These are phyloP conservation scores for Ceratosolen fusciceps DNA, from an alignment of 1,140 invertebrate species.

Conservation along the genomic window DNA sequence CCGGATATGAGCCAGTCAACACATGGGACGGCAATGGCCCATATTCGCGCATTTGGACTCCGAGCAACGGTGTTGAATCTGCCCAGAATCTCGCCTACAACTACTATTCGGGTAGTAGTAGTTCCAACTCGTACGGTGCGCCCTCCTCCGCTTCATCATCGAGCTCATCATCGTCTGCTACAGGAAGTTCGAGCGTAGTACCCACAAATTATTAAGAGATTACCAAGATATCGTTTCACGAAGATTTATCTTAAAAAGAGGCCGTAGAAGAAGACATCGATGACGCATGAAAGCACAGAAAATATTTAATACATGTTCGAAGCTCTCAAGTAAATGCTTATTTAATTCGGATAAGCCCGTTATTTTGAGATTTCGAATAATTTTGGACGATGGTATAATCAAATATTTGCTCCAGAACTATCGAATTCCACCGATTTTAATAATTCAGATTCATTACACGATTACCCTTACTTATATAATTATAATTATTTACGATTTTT, in stretches of 20 bases:
- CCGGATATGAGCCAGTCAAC: slow-evolving; percentile 69
- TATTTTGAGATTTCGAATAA: too few species aligned
- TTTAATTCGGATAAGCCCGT: neutral
- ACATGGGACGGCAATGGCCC: slow-evolving; percentile 80
- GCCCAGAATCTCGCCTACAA: slow-evolving; percentile 82
- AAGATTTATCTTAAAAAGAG: too few species aligned
- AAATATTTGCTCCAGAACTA: neutral
- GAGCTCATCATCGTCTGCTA: slow-evolving; percentile 57
- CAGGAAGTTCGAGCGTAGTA: slow-evolving; percentile 23
- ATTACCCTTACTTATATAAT: too few species aligned
- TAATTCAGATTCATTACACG: too few species aligned
- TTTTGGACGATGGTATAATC: too few species aligned
- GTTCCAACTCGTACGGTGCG: slow-evolving; percentile 63
- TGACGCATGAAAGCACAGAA: neutral
- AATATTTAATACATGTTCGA: neutral
- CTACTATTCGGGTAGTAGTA: slow-evolving; percentile 76
- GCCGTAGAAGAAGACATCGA: neutral
- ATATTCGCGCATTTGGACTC: slow-evolving; percentile 82
- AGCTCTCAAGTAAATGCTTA: neutral
- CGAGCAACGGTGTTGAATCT: slow-evolving; percentile 67
- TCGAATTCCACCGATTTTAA: too few species aligned
- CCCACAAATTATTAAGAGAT: slow-evolving; percentile 35
- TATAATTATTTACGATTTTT: too few species aligned
- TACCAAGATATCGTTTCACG: neutral
- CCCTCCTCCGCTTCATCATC: slow-evolving; percentile 70